Conservation (phyloP, 2,888 invertebrate species). For the Rhamphomyia laevipes region DNA sequence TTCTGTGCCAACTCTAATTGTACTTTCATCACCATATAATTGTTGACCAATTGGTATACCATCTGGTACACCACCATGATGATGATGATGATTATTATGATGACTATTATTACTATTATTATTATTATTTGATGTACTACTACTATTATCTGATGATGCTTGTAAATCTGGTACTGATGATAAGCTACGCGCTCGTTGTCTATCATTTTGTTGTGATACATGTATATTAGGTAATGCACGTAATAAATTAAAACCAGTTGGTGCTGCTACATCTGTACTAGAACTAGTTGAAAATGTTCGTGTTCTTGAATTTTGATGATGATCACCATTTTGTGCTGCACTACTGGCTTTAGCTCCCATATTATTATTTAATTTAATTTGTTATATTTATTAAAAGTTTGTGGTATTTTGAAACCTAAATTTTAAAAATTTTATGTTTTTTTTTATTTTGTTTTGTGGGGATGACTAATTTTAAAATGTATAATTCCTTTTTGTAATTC, state of each 20-base stretch:
- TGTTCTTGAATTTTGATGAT: constrained; percentile 52
- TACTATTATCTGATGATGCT: constrained; percentile 25
- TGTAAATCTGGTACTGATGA: constrained; percentile 71
- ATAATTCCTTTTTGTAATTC: too few relatives aligned
- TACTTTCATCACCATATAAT: constrained; percentile 45
- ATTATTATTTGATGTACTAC: constrained; percentile 16
- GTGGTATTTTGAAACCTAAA: too few relatives aligned
- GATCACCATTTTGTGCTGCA: constrained; percentile 53
- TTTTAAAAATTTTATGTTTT: too few relatives aligned
- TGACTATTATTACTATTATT: constrained; percentile 16
- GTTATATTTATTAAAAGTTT: background rate
- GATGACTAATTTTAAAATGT: too few relatives aligned
- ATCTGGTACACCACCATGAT: constrained; percentile 35
- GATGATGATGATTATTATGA: constrained; percentile 31
- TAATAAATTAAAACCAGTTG: constrained; percentile 53
- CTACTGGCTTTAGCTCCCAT: background rate
- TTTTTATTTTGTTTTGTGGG: too few relatives aligned
- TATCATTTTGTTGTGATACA: constrained; percentile 46
- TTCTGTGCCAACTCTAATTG: constrained; percentile 44
- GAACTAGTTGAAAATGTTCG: constrained; percentile 67
- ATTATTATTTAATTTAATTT: background rate
- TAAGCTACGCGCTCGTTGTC: constrained; percentile 70
- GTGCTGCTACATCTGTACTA: constrained; percentile 50
- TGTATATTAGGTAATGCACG: constrained; percentile 56
- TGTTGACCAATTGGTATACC: constrained; percentile 1